Base-by-base conservation (phyloP, 2,888 invertebrate species). In the Folsomia candida region DNA sequence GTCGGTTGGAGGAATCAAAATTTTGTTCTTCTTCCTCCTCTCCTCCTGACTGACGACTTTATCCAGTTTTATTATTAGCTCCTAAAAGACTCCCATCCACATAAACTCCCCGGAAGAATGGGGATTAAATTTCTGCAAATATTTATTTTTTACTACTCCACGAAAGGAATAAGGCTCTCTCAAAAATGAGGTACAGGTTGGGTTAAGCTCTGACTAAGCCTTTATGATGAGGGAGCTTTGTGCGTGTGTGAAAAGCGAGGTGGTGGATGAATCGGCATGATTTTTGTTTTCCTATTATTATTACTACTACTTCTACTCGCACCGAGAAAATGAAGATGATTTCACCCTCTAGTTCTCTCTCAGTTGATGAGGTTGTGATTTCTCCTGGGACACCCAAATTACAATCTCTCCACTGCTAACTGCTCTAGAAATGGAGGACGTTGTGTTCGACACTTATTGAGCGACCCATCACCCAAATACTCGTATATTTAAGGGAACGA, bases 281-380 rank as follows among this genome's bases (percentile, higher is more conserved):
- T 37, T 37, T 37, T 37, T 37, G 37, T 37, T 37, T 37, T 37
- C 6, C 14, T 37, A 37, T 37, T 37, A n/a, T n/a, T n/a, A n/a
- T n/a, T n/a, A n/a, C n/a, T n/a, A n/a, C n/a, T n/a, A n/a, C n/a
- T n/a, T n/a, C n/a, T n/a, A n/a, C n/a, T 37, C 14, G 37, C 14
- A 37, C 37, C 14, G 37, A 37, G 14, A 61, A 2, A 9, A 26
- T 11, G 20, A 28, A 4, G 26, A 28, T 2, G 28, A 61, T 27
- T 37, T 29, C 51, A 64, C 65, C 57, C 65, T 65, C 47, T 47
- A 47, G 47, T 47, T 11, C 64, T 29, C 51, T 51, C 51, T 51
- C 54, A 25, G 72, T 70, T 73, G 76, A 77, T 77, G 78, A 77
- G 77, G 71, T 71, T 72, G 76, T 79, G 77, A 79, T 80, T 79